Evolutionary conservation across 2,888 invertebrate genomes (phyloP).

Genomic region (Plemyria rubiginata): DNA sequence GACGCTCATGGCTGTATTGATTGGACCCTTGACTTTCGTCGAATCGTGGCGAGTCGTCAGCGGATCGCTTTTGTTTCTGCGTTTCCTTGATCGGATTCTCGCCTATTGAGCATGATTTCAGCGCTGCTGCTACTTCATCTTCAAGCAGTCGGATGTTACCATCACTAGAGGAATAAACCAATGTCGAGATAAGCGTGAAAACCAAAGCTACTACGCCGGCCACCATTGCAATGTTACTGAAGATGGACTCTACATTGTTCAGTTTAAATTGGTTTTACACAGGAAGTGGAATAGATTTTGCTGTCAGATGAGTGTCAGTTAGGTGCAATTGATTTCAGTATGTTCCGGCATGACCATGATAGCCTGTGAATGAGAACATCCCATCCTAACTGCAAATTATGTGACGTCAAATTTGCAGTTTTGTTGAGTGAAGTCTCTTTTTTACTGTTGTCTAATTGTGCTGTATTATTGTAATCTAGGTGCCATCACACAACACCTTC

Average conservation of each 20-base stretch:
- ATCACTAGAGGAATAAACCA: conserved; percentile 61
- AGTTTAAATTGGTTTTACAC: conserved; percentile 55
- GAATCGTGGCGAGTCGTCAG: conserved; percentile 53
- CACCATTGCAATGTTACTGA: conserved; percentile 54
- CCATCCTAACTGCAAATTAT: neutral
- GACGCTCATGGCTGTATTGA: conserved; percentile 62
- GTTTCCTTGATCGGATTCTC: conserved; percentile 32
- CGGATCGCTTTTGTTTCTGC: conserved; percentile 37
- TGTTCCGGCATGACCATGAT: conserved; percentile 35
- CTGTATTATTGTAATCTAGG: neutral
- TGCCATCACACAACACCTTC: neutral
- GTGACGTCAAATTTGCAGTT: neutral
- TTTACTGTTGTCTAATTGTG: neutral
- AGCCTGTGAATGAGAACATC: conserved; percentile 16
- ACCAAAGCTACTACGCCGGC: conserved; percentile 43
- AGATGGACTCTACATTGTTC: conserved; percentile 15
- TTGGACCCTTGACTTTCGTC: conserved; percentile 59
- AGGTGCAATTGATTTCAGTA: conserved; percentile 32
- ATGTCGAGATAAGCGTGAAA: conserved; percentile 53
- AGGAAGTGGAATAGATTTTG: conserved; percentile 62
- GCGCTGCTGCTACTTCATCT: conserved; percentile 69
- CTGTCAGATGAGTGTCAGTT: conserved; percentile 64
- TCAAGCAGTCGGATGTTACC: conserved; percentile 75
- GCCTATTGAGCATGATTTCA: conserved; percentile 58
- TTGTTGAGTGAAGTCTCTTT: neutral